phyloP scores from a whole-genome alignment of 35 echinoderm and acorn worm species.

The Apostichopus parvimensis region DNA sequence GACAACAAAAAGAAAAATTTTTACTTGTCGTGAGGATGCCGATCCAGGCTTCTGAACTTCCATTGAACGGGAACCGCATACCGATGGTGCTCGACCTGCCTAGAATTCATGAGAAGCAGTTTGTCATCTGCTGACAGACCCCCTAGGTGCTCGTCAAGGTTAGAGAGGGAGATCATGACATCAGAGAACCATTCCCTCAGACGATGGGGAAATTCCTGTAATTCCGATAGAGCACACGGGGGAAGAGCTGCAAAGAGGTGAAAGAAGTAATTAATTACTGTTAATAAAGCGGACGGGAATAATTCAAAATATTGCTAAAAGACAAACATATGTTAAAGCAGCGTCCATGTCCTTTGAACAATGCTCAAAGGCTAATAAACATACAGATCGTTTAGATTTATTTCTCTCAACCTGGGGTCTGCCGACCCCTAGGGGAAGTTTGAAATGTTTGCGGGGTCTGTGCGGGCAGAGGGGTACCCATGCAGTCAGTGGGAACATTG shows the following conservation, averaged over 20 bases:
- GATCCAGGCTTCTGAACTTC: conserved; percentile 55
- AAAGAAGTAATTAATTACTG: neutral
- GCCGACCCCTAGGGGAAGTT: neutral
- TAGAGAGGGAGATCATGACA: conserved; percentile 49
- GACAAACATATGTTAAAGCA: neutral
- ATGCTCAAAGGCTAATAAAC: too few species aligned
- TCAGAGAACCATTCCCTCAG: conserved; percentile 57
- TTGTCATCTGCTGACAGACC: conserved; percentile 47
- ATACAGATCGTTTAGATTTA: too few species aligned
- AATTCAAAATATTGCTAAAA: neutral
- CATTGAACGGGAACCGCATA: conserved; percentile 43
- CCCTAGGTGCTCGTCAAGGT: conserved; percentile 35
- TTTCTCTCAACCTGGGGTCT: too few species aligned
- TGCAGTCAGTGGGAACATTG: too few species aligned
- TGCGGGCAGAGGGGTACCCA: too few species aligned
- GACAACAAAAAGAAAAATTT: too few species aligned
- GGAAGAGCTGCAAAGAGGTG: neutral
- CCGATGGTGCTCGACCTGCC: neutral
- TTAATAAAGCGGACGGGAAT: too few species aligned
- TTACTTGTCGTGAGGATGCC: conserved; percentile 47
- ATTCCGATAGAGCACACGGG: conserved; percentile 29
- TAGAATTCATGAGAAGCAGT: neutral
- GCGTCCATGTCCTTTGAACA: neutral
- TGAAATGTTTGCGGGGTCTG: neutral
- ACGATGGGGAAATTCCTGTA: conserved; percentile 62